phyloP scores from a whole-genome alignment of 1,140 invertebrate species.

The Lamellibrachia luymesi region DNA sequence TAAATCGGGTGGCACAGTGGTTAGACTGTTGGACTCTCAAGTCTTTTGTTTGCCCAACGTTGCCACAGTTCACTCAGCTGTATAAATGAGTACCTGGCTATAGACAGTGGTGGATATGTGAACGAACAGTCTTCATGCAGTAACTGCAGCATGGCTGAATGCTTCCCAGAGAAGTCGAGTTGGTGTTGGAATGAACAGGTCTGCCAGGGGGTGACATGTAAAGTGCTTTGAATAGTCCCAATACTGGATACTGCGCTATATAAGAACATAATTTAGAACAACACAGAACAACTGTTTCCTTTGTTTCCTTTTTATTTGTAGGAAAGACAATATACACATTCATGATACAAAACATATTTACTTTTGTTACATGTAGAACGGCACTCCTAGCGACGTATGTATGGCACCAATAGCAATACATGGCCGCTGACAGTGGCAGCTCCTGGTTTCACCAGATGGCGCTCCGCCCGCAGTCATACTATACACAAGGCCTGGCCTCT shows the following conservation, averaged over 20 bases:
- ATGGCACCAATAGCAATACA: neutral
- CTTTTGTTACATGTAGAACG: neutral
- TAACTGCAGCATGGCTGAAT: neutral
- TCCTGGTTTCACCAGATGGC: neutral
- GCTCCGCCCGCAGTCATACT: neutral
- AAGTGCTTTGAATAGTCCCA: no score
- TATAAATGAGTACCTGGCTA: neutral
- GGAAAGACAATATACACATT: slow-evolving; percentile 5
- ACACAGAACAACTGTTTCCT: neutral
- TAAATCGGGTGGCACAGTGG: neutral
- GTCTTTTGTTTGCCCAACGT: neutral
- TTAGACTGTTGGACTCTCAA: neutral
- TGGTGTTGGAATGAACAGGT: no score
- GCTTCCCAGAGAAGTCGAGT: no score
- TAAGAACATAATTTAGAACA: neutral
- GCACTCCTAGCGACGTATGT: neutral
- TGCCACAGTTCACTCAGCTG: neutral
- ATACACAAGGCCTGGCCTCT: neutral
- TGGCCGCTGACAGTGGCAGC: neutral
- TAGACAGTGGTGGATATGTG: no score
- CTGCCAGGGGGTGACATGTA: no score
- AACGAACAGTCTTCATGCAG: no score
- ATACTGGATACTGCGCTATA: neutral
- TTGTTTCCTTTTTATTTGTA: slow-evolving; percentile 1
- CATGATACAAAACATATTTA: slow-evolving; percentile 6